Base-by-base conservation (phyloP, 2,888 invertebrate species). In the Latrodectus hesperus region DNA sequence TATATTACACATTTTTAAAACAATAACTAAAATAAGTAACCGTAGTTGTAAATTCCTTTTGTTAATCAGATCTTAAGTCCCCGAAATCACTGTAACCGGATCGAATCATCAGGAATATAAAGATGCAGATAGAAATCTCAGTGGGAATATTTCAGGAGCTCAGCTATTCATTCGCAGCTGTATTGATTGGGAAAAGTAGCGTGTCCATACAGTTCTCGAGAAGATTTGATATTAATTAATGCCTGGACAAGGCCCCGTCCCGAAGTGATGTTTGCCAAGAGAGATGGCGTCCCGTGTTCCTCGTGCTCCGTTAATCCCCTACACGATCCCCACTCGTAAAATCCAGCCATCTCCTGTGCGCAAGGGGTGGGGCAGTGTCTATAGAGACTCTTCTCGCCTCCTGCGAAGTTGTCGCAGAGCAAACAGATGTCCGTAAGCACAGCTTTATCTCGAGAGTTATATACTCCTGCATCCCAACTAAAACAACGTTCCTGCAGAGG, bases 201-300 rank as follows among this genome's bases (percentile, higher is more conserved):
- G 60, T 26, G 74, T 74, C 22, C 60, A 17, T 74, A 12, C 17
- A 22, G 51, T 74, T 38, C 52, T 22, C 9, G 17, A 49, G 49
- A 65, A 75, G 75, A 75, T 86, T 79, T 75, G 79, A 70, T 26
- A 75, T 81, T 80, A 86, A 86, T 86, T 86, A 86, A 86, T 86
- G 70, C 80, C 52, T 6, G 65, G 60, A 73, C 52, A 70, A 60
- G 55, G 51, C n/a, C 74, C 55, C 16, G 55, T 60, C n/a, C 77
- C 60, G 60, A 60, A 60, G 26, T 16, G 60, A 49, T 74, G 79
- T 83, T 83, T 67, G 75, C 51, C 51, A 75, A 70, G 70, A 75
- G 49, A 52, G 38, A 71, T 22, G 49, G 52, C 52, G 17, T 38
- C 51, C 10, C 17, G 12, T n/a, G 22, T n/a, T 51, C 17, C 73